Evolutionary conservation across 2,797 vertebrate species (phyloP), one percentile per base, ranked within the genome.

Genomic region (Atherinosoma microstoma): DNA sequence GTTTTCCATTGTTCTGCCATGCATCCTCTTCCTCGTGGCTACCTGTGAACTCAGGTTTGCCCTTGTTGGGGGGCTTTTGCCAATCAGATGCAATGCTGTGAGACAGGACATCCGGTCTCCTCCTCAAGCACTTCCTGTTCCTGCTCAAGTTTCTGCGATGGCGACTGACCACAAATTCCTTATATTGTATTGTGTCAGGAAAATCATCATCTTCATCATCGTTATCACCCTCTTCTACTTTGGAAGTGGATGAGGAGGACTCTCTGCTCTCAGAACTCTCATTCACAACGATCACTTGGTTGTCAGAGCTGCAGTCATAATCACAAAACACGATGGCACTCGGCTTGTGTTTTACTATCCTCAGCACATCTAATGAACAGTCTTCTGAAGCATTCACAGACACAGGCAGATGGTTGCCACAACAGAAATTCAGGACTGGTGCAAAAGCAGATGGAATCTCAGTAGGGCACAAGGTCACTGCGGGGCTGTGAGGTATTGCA

Each of bases 281-380:
- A 0, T 35, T 84, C 49, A 72, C 70, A 13, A 7, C 70, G 62
- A 70, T 70, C 29, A 49, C 79, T 67, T 75, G 75, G 20, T 71
- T 84, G 57, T 29, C 73, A 64, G 68, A 13, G 36, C 34, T 32
- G 34, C 70, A 70, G 49, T 73, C 47, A 12, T 79, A 24, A 0
- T 87, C 83, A 38, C 93, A 86, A 91, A 96, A 96, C 0, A 94
- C 83, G 18, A 95, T 95, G 30, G 90, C 80, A 34, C 91, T 94
- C 0, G 91, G 83, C 73, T 94, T 93, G 73, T 96, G 93, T 65
- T 94, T 94, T 20, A 95, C 84, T 67, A 96, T 79, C 67, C 89
- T 89, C n/a, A 91, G 85, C 42, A 91, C 83, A n/a, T 88, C 84
- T 42, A 45, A 34, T 15, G 76, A 86, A 15, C 36, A n/a, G 42